Evolutionary conservation across 2,797 vertebrate genomes (phyloP).

Genomic region (Acanthis flammea): DNA sequence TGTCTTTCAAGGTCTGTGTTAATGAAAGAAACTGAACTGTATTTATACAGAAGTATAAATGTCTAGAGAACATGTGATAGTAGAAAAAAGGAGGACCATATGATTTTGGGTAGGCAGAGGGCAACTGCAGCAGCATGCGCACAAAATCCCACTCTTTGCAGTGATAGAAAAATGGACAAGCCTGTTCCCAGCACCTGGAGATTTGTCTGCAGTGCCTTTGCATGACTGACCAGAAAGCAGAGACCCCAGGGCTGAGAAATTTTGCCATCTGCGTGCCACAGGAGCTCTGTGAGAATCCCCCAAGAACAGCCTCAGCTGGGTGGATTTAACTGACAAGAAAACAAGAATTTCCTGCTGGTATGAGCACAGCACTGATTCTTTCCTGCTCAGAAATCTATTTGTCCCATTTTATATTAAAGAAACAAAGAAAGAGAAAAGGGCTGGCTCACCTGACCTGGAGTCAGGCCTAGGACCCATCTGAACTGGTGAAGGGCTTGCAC

Average conservation of each 20-base stretch:
- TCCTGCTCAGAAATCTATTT: neutral
- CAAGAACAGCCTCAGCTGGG: neutral
- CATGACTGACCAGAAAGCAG: neutral
- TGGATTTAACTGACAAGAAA: constrained; percentile 17
- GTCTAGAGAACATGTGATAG: neutral
- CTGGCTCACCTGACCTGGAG: neutral
- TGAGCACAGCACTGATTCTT: neutral
- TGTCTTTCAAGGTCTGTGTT: neutral
- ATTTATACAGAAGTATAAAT: neutral
- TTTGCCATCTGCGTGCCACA: neutral
- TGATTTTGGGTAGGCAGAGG: neutral
- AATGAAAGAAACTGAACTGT: neutral
- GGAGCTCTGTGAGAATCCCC: neutral
- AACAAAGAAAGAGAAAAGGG: neutral
- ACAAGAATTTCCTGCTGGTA: neutral
- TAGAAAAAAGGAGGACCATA: neutral
- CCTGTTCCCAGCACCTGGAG: neutral
- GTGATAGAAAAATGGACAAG: neutral
- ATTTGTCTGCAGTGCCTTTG: neutral
- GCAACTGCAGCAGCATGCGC: neutral
- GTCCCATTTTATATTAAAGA: neutral
- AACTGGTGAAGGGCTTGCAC: neutral
- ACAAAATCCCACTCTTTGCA: neutral
- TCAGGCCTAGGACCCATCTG: neutral
- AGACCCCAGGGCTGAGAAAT: neutral